Percentiles rank a stretch among this genome's conserved stretches.
Conservation (phyloP, 2,888 invertebrate species). For the Smittia aterrima region DNA sequence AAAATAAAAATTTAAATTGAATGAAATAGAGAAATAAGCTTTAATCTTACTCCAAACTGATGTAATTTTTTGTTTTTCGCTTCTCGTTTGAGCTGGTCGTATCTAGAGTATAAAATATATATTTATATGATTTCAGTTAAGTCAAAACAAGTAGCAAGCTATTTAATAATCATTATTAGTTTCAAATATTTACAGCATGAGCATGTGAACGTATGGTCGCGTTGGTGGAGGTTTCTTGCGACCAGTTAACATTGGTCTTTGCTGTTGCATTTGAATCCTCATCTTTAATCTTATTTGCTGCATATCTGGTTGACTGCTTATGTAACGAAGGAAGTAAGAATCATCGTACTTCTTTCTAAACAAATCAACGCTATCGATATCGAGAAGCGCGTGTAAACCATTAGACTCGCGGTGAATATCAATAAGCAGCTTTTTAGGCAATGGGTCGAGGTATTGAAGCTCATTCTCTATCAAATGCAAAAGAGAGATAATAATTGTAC, state of each 20-base stretch:
- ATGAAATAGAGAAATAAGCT: not conserved
- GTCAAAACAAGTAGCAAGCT: no score
- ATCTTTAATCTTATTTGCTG: conserved; percentile 24
- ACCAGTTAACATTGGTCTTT: conserved; percentile 47
- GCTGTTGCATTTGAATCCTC: conserved; percentile 25
- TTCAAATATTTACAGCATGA: conserved; percentile 46
- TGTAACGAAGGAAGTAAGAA: conserved; percentile 49
- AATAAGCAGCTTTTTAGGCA: conserved; percentile 49
- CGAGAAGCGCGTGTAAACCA: conserved; percentile 44
- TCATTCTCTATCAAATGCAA: conserved; percentile 43
- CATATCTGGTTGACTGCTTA: conserved; percentile 43
- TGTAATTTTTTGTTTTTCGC: conserved; percentile 52
- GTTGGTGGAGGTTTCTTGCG: conserved; percentile 53
- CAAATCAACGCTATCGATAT: conserved; percentile 52
- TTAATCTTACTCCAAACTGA: conserved; percentile 48
- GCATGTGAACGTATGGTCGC: conserved; percentile 53
- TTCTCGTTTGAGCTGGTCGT: conserved; percentile 53
- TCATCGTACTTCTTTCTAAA: conserved; percentile 53
- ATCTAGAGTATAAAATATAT: conserved; percentile 43
- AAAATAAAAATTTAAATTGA: not conserved
- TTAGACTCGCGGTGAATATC: conserved; percentile 50
- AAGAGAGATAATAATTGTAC: conserved; percentile 1
- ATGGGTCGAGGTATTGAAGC: conserved; percentile 47
- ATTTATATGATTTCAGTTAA: not conserved
- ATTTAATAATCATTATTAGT: not conserved